Evolutionary conservation across 2,888 invertebrate genomes (phyloP), one percentile per base, ranked within the genome.

Genomic region (Eupithecia inturbata): DNA sequence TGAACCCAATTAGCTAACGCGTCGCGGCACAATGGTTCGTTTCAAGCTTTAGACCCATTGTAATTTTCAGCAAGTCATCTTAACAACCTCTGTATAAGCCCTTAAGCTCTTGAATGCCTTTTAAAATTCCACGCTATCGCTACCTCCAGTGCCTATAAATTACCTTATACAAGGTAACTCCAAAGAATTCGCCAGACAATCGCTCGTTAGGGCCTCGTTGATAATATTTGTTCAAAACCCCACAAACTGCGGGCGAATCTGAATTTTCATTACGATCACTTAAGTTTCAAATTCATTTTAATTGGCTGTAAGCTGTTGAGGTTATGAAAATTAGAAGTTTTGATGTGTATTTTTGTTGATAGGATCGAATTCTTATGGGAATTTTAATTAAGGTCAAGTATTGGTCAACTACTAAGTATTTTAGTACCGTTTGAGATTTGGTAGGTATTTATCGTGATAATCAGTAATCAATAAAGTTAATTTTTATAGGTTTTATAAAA

Each of bases 161-260:
- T 67, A 67, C 45, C 22, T 67, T 62, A 28, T 62, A 45, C 67
- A 73, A 73, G 66, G 73, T 73, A 49, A 70, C 70, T 67, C 41
- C 57, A 60, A 69, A 63, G 67, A 70, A 67, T 67, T 63, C 31
- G n/a, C 3, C 70, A 70, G 73, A 69, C 70, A 73, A 73, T 70
- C 19, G 70, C 39, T 73, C 70, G 73, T 73, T 73, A 73, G 67
- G 36, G 53, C 39, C 12, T 6, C 49, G 70, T 49, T 62, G 49
- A 66, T 68, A 63, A 63, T 69, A 67, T 67, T 72, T 69, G 68
- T 36, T 31, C 22, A 31, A 66, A 45, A 14, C 31, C 26, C n/a
- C 66, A 68, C 53, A 67, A 22, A 31, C 70, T 53, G 66, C 28
- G 49, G 67, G 64, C 26, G 57, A 68, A 72, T 66, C 64, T 28